Conservation (phyloP, 2,113 vertebrate species). For the Murina feae region DNA sequence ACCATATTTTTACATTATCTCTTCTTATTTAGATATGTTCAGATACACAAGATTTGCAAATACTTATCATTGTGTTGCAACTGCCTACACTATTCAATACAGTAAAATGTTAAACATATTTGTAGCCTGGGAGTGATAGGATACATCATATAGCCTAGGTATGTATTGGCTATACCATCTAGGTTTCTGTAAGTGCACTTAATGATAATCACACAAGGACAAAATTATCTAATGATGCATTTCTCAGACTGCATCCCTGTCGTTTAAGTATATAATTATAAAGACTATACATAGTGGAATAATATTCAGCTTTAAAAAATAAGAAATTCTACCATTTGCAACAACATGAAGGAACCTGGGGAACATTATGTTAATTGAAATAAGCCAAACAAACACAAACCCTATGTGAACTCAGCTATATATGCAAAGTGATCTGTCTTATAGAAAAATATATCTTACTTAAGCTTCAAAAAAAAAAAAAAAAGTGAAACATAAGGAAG, state of each 20-base stretch:
- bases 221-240: background rate
- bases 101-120: background rate
- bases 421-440: too few species aligned
- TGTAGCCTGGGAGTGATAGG: background rate
- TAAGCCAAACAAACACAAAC: background rate
- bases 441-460: too few species aligned
- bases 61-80: background rate
- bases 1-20: background rate
- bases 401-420: background rate
- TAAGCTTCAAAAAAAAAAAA: too few species aligned
- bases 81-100: background rate
- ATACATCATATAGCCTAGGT: background rate
- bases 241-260: background rate
- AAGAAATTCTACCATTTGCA: background rate
- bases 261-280: background rate
- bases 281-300: background rate
- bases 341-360: background rate
- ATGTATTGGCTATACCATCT: background rate
- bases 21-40: background rate
- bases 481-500: background rate
- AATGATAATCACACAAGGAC: too few species aligned
- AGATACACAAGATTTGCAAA: background rate
- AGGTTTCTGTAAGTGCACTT: background rate
- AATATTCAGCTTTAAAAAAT: background rate
- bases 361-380: background rate